Base-by-base conservation (phyloP, 2,797 vertebrate species). In the Myoxocephalus aenaeus region DNA sequence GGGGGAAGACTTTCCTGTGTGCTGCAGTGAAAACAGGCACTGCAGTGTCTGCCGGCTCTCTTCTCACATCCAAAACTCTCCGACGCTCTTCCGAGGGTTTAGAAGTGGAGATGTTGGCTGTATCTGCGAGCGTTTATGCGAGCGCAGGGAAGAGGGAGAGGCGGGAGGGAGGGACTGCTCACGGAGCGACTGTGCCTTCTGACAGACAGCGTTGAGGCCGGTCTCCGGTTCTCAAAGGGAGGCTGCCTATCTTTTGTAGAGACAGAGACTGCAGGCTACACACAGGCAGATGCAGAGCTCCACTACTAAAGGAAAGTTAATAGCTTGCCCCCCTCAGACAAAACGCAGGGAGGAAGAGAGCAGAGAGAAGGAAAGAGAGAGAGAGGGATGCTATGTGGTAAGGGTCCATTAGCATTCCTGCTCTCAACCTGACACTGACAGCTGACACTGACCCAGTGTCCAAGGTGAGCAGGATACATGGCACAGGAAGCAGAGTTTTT, bases 361-460 rank as follows among this genome's bases (percentile, higher is more conserved):
- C 74, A 72, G 51, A 32, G 61, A 46, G 58, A 66, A 8, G 59
- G 7, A 8, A 13, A 48, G 56, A 48, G 65, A 53, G 70, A 29
- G 70, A 50, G 63, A 29, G 73, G 8, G 69, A 69, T 57, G 75
- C 82, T 32, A 57, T 86, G 87, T 82, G 84, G 90, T 72, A 53
- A 84, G 65, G 84, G 70, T 56, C 89, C 89, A 92, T 94, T 94
- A 93, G 88, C 87, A 93, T 94, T 91, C 87, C 81, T 64, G 68
- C 85, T 82, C 86, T 86, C 80, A 81, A 86, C 84, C 87, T 75
- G 82, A 90, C 91, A 86, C 87, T 93, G 92, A 93, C 91, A 93
- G 90, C 89, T 92, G 92, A 93, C 91, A 89, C 88, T 88, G 89
- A 90, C 87, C 81, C 74, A 54, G 84, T 90, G 92, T 92, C 90